A percentile compares a stretch with the other conserved stretches of the same genome.
phyloP scores from a whole-genome alignment of 2,797 vertebrate genomes.

The Malurus splendens region DNA sequence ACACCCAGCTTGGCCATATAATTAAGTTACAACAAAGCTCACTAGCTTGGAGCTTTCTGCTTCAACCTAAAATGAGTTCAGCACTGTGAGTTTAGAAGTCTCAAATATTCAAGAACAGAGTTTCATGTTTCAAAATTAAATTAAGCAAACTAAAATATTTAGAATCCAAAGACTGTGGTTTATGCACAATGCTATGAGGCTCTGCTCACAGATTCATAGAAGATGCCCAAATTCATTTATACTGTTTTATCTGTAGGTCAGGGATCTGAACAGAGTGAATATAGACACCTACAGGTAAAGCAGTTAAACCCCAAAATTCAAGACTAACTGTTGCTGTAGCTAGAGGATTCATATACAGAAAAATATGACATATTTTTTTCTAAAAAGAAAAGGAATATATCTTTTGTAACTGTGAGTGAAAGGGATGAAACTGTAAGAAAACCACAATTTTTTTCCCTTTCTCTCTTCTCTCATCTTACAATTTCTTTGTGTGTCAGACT shows the following conservation, averaged over 20 bases:
- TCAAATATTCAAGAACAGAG: not conserved
- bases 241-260: not conserved
- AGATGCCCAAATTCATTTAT: not conserved
- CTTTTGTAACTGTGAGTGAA: not conserved
- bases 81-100: not conserved
- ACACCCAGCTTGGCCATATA: slow-evolving; percentile 30
- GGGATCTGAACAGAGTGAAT: not conserved
- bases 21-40: not conserved
- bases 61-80: not conserved
- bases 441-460: not conserved
- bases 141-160: not conserved
- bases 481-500: not conserved
- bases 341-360: not conserved
- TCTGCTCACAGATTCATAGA: not conserved
- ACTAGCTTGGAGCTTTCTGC: not conserved
- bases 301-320: not conserved
- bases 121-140: not conserved
- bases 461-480: not conserved
- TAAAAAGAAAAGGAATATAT: not conserved
- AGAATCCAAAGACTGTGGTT: not conserved
- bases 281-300: not conserved
- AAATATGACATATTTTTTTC: not conserved
- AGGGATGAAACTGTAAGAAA: not conserved
- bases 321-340: not conserved
- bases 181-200: not conserved